Evolutionary conservation across 2,797 vertebrate genomes (phyloP).

Genomic region (Tarsius wallacei): DNA sequence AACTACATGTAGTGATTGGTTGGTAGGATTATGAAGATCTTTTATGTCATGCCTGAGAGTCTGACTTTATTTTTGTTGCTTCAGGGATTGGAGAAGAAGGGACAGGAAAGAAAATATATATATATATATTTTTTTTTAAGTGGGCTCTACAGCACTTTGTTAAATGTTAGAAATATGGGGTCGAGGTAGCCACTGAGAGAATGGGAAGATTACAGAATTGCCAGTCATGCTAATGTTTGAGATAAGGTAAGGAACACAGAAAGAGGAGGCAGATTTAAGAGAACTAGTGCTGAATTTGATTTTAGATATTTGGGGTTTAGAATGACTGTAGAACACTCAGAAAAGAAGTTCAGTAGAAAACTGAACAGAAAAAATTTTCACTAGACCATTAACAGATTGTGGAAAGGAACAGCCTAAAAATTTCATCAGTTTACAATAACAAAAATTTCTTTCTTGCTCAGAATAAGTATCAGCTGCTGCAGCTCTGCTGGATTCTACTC

Average conservation of each 20-base stretch:
- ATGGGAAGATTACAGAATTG: background rate
- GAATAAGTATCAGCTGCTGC: background rate
- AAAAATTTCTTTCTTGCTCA: slow-evolving; percentile 12
- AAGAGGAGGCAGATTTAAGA: background rate
- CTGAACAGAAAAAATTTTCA: background rate
- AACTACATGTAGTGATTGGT: background rate
- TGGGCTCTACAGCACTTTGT: background rate
- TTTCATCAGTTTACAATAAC: background rate
- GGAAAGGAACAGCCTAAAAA: background rate
- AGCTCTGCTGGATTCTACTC: background rate
- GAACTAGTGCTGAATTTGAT: background rate
- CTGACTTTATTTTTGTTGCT: background rate
- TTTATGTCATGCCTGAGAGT: background rate
- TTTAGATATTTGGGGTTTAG: background rate
- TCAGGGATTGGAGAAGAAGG: background rate
- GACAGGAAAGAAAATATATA: background rate
- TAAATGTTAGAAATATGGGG: background rate
- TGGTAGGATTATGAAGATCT: background rate
- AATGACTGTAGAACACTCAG: background rate
- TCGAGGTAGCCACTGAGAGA: background rate
- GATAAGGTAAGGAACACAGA: background rate
- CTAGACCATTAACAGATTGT: background rate
- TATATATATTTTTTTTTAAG: background rate
- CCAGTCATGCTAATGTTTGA: background rate
- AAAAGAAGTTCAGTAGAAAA: slow-evolving; percentile 7